phyloP scores from a whole-genome alignment of 2,797 vertebrate genomes.

The Cynodonichthys magdalenae region DNA sequence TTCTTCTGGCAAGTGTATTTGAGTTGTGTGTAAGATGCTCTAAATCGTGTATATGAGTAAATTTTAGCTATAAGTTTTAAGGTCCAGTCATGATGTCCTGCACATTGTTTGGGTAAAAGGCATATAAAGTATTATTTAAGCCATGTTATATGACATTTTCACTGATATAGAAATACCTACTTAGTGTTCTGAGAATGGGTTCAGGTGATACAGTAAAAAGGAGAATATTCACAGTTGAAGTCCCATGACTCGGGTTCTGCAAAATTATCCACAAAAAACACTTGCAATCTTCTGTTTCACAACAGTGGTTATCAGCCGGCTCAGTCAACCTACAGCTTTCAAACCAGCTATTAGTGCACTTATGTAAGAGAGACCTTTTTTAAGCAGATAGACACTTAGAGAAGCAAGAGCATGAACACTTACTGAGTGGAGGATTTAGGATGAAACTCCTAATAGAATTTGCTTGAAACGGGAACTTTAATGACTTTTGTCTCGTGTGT shows the following conservation, averaged over 20 bases:
- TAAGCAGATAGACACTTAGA: not conserved
- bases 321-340: slow-evolving; percentile 45
- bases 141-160: not conserved
- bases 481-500: not conserved
- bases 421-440: not conserved
- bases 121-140: not conserved
- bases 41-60: not conserved
- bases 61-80: not conserved
- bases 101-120: not conserved
- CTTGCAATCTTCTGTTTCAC: slow-evolving; percentile 44
- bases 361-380: slow-evolving; percentile 37
- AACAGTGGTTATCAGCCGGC: slow-evolving; percentile 49
- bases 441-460: not conserved
- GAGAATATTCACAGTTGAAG: not conserved
- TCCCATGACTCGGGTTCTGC: slow-evolving; percentile 24
- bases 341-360: slow-evolving; percentile 55
- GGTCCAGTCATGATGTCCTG: not conserved
- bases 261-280: slow-evolving; percentile 44
- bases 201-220: no score
- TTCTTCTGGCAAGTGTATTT: slow-evolving; percentile 2
- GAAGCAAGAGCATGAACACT: not conserved
- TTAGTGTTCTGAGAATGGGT: no score
- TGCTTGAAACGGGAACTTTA: not conserved
- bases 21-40: not conserved
- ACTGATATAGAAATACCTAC: no score